Conservation (phyloP, 2,797 vertebrate species). For the Lepilemur ruficaudatus region DNA sequence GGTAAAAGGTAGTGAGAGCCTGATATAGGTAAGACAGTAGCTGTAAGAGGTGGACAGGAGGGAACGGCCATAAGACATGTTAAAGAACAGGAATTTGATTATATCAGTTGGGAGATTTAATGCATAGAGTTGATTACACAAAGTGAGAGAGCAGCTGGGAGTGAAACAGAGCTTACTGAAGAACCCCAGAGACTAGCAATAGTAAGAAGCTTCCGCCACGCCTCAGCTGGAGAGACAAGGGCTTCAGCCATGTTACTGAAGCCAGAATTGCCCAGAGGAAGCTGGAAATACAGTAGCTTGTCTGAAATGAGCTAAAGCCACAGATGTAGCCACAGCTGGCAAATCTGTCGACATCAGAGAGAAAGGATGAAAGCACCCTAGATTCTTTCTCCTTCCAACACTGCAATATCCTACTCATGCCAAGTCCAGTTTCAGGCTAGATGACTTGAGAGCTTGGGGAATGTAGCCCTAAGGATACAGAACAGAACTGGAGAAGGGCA, state of each 20-base stretch:
- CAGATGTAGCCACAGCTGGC: neutral
- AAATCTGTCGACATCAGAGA: constrained; percentile 11
- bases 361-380: neutral
- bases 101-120: neutral
- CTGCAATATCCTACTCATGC: neutral
- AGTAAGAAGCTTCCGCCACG: neutral
- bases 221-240: neutral
- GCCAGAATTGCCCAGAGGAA: neutral
- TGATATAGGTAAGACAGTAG: neutral
- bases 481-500: neutral
- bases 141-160: neutral
- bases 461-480: neutral
- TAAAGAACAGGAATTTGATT: constrained; percentile 2
- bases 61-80: neutral
- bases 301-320: constrained; percentile 20
- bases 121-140: neutral
- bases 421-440: neutral
- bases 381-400: neutral
- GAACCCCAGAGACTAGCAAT: neutral
- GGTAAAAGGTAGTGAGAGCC: neutral
- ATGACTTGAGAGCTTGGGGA: neutral
- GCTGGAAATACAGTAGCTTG: constrained; percentile 1
- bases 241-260: neutral
- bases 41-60: neutral
- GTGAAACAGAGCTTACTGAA: neutral